These are phyloP conservation scores for Brachyistius frenatus DNA, from an alignment of 2,113 vertebrate genomes.

Conservation along the genomic window DNA sequence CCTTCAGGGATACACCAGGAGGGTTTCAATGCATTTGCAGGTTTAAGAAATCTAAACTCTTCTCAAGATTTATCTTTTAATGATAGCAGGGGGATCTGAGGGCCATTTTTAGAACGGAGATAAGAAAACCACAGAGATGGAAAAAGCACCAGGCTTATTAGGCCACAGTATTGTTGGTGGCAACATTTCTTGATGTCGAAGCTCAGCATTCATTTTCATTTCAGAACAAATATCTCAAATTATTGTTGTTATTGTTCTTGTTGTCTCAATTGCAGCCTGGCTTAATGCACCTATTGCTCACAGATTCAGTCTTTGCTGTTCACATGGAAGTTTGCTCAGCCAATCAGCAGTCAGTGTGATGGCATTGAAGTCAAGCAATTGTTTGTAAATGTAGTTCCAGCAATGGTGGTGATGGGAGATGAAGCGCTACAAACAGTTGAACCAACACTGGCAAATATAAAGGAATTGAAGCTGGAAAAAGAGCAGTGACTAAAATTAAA, in stretches of 20 bases:
- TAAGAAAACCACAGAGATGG: not conserved
- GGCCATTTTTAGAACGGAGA: not conserved
- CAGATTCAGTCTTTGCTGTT: too few relatives aligned
- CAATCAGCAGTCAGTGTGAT: too few relatives aligned
- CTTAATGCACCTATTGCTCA: too few relatives aligned
- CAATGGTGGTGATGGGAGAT: too few relatives aligned
- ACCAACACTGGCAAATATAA: too few relatives aligned
- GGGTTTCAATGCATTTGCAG: constrained; percentile 17
- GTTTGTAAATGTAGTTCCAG: too few relatives aligned
- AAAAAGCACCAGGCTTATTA: constrained; percentile 8
- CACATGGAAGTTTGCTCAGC: too few relatives aligned
- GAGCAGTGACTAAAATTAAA: too few relatives aligned
- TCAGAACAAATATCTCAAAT: constrained; percentile 8
- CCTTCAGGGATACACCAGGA: not conserved
- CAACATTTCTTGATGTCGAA: not conserved
- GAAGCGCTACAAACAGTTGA: too few relatives aligned
- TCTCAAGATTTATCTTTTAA: constrained; percentile 24
- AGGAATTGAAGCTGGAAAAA: too few relatives aligned
- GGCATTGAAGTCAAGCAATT: too few relatives aligned
- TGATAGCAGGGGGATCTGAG: not conserved
- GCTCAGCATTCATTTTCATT: not conserved
- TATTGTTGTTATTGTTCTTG: not conserved
- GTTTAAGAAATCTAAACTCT: constrained; percentile 10
- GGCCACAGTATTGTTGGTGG: not conserved
- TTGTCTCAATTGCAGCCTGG: not conserved